A percentile compares a stretch with the other conserved stretches of the same genome.
These are phyloP conservation scores for Ursus arctos DNA, from an alignment of 2,113 vertebrate species.

Conservation along the genomic window DNA sequence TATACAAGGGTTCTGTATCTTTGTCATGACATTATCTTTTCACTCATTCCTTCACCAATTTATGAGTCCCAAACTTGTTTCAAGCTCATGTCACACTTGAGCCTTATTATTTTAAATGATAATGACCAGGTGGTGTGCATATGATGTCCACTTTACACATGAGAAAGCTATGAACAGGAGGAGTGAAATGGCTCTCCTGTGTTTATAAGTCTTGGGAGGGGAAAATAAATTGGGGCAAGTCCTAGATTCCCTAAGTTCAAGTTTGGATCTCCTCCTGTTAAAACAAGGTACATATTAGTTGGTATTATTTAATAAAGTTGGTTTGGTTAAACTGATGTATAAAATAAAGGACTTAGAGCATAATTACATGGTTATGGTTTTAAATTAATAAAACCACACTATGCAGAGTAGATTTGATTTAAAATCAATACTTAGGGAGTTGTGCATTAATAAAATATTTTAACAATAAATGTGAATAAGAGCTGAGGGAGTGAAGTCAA, in stretches of 20 bases:
- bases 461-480: constrained; percentile 25
- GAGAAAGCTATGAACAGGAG: not conserved
- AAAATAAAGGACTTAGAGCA: not conserved
- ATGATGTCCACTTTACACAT: not conserved
- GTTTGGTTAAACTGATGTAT: constrained; percentile 36
- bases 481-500: not conserved
- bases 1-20: not conserved
- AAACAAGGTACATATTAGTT: not conserved
- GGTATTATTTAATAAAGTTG: not conserved
- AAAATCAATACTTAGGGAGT: constrained; percentile 30
- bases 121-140: not conserved
- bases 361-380: constrained; percentile 36
- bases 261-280: not conserved
- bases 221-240: not conserved
- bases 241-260: not conserved
- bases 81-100: not conserved
- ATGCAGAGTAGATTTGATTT: constrained; percentile 43
- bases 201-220: not conserved
- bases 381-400: not conserved
- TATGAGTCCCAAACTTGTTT: not conserved
- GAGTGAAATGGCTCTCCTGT: not conserved
- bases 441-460: constrained; percentile 47
- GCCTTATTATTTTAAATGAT: not conserved
- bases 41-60: not conserved
- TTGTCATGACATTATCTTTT: not conserved